Evolutionary conservation across 2,888 invertebrate genomes (phyloP), one percentile per base, ranked within the genome.

Genomic region (Adelognathus sp.): DNA sequence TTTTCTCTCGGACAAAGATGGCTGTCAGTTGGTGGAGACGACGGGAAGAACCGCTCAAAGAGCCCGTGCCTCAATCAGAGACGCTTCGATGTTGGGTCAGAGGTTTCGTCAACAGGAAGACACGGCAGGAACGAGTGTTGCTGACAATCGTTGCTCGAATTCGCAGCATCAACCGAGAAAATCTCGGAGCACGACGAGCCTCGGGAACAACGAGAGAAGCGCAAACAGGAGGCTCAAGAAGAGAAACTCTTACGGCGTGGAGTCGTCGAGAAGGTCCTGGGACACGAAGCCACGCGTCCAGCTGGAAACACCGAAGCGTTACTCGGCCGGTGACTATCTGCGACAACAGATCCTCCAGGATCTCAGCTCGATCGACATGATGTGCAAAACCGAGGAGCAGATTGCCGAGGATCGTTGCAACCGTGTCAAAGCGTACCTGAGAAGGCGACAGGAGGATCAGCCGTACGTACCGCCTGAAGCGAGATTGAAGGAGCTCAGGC

Each of bases 1-100:
- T 3, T 85, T 90, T 1, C 86, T 90, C 6, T 69, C 90, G 58
- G 89, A 90, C 81, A 88, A 87, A 58, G 86, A 90, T 56, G 90
- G 90, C 2, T 84, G 87, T 0, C 72, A 88, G 0, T 69, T 90
- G 66, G 88, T 90, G 0, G 90, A 90, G 69, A 89, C 89, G 1
- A 88, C 81, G 6, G 89, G 88, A 1, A 82, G 86, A 61, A 88
- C 87, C 0, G 90, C 90, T 0, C 90, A 90, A 56, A 81, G 87
- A 29, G 90, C 90, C 5, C 86, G 88, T 18, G 90, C 90, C 5
- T 86, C 89, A 3, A 89, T 89, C 39, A 85, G 85, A 0, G 86
- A 88, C 1, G 88, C 88, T 31, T 77, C 90, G 7, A 85, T 77
- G 52, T 71, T 81, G 1, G 78, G 86, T 80, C 85, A 90, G 36